Conservation (phyloP, 2,888 invertebrate genomes). For the Noctuana brunneofusca region DNA sequence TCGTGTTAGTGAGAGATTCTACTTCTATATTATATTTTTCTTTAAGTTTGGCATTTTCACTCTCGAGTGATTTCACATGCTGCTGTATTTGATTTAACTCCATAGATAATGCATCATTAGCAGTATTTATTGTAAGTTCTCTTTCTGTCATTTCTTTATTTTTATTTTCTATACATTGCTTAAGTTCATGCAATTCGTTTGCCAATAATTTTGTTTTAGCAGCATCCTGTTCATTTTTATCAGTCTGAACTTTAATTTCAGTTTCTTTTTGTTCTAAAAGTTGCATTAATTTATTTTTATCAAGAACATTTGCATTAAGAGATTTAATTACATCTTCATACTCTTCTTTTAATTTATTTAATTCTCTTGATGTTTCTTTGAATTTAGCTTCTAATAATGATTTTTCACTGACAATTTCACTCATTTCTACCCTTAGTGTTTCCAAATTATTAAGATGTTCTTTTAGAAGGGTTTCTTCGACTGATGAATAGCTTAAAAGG, state of each 20-base stretch:
- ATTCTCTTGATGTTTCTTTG: slow-evolving; percentile 53
- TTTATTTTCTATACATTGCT: slow-evolving; percentile 55
- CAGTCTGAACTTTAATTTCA: slow-evolving; percentile 58
- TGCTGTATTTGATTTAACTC: slow-evolving; percentile 62
- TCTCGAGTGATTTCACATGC: slow-evolving; percentile 58
- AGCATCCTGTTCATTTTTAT: slow-evolving; percentile 55
- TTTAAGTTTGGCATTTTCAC: slow-evolving; percentile 63
- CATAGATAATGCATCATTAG: slow-evolving; percentile 57
- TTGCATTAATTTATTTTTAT: slow-evolving; percentile 54
- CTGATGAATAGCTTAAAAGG: slow-evolving; percentile 66
- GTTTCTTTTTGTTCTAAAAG: slow-evolving; percentile 61
- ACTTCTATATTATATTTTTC: slow-evolving; percentile 63
- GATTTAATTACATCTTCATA: slow-evolving; percentile 53
- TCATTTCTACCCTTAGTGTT: slow-evolving; percentile 61
- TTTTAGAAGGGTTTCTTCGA: slow-evolving; percentile 69
- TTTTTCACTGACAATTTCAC: slow-evolving; percentile 63
- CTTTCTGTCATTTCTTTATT: slow-evolving; percentile 57
- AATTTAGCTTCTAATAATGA: slow-evolving; percentile 58
- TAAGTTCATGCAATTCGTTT: slow-evolving; percentile 57
- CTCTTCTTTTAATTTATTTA: slow-evolving; percentile 56
- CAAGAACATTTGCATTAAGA: slow-evolving; percentile 54
- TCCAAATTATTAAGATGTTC: slow-evolving; percentile 68
- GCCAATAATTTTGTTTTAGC: slow-evolving; percentile 56
- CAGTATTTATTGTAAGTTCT: slow-evolving; percentile 54
- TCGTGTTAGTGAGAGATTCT: slow-evolving; percentile 64